phyloP scores from a whole-genome alignment of 2,113 vertebrate species.

The Protobothrops flavoviridis region DNA sequence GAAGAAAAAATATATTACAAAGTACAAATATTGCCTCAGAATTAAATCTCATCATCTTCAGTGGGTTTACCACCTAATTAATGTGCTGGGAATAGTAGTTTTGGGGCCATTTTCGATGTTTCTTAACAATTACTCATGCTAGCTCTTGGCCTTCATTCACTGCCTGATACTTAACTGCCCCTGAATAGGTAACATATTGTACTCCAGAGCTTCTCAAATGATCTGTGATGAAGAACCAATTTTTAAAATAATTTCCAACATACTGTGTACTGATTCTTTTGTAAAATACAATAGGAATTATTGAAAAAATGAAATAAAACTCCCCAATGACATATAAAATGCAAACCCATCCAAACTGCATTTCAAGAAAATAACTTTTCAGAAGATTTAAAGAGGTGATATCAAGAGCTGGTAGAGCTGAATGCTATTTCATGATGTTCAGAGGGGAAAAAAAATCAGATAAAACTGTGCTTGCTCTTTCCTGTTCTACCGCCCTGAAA shows the following conservation, averaged over 20 bases:
- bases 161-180: neutral
- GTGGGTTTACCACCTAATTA: neutral
- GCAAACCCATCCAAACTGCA: neutral
- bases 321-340: neutral
- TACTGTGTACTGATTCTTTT: neutral
- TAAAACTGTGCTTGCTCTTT: neutral
- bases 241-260: neutral
- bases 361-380: neutral
- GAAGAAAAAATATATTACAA: neutral
- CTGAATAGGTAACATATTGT: neutral
- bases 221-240: neutral
- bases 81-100: neutral
- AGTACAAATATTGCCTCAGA: neutral
- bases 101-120: neutral
- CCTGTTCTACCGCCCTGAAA: neutral
- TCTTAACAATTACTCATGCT: neutral
- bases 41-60: neutral
- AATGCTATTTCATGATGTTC: neutral
- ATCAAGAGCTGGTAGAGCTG: neutral
- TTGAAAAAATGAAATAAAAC: neutral
- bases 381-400: neutral
- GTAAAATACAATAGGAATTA: neutral
- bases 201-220: neutral
- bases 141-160: neutral
- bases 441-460: neutral